These are phyloP conservation scores for Ptilodon capucinus DNA, from an alignment of 2,888 invertebrate genomes.

Conservation along the genomic window DNA sequence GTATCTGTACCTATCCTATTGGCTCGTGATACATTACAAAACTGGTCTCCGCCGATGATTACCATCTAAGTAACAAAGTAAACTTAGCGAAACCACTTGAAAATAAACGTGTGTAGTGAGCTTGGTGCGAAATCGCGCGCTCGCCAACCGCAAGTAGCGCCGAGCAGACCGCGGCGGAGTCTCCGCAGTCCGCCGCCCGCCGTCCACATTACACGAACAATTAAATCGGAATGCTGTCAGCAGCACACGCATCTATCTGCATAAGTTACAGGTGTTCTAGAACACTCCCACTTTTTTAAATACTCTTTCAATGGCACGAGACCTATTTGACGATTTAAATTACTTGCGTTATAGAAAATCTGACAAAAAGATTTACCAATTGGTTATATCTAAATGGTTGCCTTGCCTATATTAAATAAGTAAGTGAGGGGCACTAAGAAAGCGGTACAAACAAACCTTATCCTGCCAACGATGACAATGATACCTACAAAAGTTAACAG, in stretches of 20 bases:
- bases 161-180: conserved; percentile 29
- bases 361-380: too few relatives aligned
- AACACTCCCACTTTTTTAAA: background rate
- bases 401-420: too few relatives aligned
- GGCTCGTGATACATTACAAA: background rate
- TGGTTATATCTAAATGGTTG: too few relatives aligned
- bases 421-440: too few relatives aligned
- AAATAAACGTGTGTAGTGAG: conserved; percentile 10
- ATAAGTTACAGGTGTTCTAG: background rate
- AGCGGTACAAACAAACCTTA: too few relatives aligned
- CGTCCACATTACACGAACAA: conserved; percentile 50
- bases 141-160: conserved; percentile 28
- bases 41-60: background rate
- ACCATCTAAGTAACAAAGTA: background rate
- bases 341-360: too few relatives aligned
- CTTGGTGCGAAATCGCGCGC: conserved; percentile 9
- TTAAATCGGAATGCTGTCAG: conserved; percentile 44
- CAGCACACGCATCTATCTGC: conserved; percentile 8
- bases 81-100: background rate
- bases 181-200: conserved; percentile 17
- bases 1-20: too few relatives aligned
- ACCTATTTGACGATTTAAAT: too few relatives aligned
- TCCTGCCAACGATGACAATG: too few relatives aligned
- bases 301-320: too few relatives aligned
- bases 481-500: too few relatives aligned